A percentile compares a stretch with the other conserved stretches of the same genome.
These are phyloP conservation scores for Chionoecetes opilio DNA, from an alignment of 1,140 invertebrate genomes.

Conservation along the genomic window DNA sequence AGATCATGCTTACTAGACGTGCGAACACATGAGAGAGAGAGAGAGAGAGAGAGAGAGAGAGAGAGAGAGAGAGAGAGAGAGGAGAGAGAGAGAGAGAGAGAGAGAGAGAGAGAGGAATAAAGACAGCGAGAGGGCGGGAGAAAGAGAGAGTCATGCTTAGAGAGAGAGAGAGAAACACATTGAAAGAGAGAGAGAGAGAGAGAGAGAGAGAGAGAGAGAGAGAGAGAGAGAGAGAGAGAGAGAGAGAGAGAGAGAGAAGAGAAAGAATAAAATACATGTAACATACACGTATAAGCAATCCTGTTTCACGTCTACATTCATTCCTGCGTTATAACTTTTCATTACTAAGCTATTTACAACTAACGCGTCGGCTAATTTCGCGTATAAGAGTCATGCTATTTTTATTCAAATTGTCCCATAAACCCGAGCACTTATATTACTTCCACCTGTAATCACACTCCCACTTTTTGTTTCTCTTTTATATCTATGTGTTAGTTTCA, in stretches of 20 bases:
- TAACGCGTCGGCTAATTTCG: not conserved
- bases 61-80: too few species aligned
- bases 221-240: conserved; percentile 27
- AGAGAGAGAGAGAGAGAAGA: not conserved
- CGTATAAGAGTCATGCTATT: not conserved
- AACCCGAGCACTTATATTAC: not conserved
- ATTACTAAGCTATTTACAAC: not conserved
- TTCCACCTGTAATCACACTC: not conserved
- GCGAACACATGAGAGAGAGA: too few species aligned
- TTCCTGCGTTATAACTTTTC: not conserved
- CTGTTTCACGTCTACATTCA: not conserved
- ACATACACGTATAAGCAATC: not conserved
- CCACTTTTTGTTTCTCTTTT: not conserved
- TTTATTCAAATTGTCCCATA: not conserved
- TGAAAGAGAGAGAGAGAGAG: not conserved
- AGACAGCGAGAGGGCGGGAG: too few species aligned
- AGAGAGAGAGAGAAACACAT: too few species aligned
- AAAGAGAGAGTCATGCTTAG: too few species aligned
- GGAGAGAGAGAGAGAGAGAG: too few species aligned
- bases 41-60: too few species aligned
- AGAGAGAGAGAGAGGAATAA: too few species aligned
- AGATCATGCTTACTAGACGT: too few species aligned
- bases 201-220: conserved; percentile 27
- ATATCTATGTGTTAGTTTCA: not conserved
- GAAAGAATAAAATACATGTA: too few species aligned